Evolutionary conservation across 2,797 vertebrate genomes (phyloP).

Genomic region (Sus cebifrons): DNA sequence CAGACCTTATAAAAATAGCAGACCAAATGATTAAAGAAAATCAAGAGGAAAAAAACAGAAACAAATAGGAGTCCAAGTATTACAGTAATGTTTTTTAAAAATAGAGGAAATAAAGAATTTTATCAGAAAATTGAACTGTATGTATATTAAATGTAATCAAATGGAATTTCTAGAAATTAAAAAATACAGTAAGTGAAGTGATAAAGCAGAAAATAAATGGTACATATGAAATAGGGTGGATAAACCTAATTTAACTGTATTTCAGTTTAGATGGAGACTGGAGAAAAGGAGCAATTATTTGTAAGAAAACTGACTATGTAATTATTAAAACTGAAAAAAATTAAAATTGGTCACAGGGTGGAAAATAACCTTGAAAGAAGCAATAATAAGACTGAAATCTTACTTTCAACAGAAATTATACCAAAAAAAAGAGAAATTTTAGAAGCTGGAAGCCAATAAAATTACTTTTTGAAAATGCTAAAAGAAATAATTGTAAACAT

Average conservation of each 20-base stretch:
- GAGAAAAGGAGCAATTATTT: background rate
- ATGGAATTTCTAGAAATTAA: background rate
- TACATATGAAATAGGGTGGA: too few relatives aligned
- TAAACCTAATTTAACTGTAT: background rate
- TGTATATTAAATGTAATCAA: background rate
- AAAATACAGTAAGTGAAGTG: background rate
- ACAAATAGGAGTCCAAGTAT: background rate
- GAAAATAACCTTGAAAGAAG: background rate
- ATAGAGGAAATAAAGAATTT: background rate
- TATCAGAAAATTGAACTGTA: background rate
- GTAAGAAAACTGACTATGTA: background rate
- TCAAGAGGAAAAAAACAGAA: background rate
- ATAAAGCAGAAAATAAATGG: background rate
- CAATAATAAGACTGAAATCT: background rate
- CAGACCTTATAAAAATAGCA: too few relatives aligned
- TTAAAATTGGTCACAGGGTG: background rate
- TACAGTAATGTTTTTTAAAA: background rate
- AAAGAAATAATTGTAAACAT: background rate
- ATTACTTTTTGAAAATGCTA: background rate
- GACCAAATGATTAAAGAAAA: too few relatives aligned
- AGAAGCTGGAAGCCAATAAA: background rate
- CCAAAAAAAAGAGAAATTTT: background rate
- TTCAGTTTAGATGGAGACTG: background rate
- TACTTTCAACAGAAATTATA: background rate
- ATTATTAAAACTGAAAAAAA: background rate